Percentiles rank a stretch among this genome's conserved stretches.
Evolutionary conservation across 2,797 vertebrate species (phyloP).

Genomic region (Oryzias sinensis): DNA sequence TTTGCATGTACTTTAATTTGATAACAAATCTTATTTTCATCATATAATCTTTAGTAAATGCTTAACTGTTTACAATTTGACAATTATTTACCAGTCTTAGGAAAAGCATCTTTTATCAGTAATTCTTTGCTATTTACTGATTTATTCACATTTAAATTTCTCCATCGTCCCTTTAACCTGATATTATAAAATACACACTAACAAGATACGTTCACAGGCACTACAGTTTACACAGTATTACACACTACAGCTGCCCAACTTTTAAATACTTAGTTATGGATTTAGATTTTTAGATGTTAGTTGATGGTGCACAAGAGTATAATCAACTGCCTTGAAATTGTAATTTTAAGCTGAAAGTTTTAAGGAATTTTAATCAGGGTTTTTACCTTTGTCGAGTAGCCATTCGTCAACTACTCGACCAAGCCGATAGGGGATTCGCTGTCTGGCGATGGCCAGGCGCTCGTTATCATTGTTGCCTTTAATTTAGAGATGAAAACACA

Average conservation of each 20-base stretch:
- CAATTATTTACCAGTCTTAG: conserved; percentile 92
- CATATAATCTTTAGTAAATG: conserved; percentile 90
- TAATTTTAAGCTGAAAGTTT: conserved; percentile 84
- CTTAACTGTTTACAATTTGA: conserved; percentile 91
- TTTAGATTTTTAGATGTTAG: conserved; percentile 99
- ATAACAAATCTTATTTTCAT: conserved; percentile 74
- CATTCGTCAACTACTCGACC: conserved; percentile 99
- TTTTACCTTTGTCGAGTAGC: conserved; percentile 99
- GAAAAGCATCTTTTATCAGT: conserved; percentile 90
- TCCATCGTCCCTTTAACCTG: conserved; percentile 99
- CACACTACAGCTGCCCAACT: conserved; percentile 98
- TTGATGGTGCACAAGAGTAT: conserved; percentile 95
- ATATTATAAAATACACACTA: conserved; percentile 94
- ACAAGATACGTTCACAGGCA: conserved; percentile 79
- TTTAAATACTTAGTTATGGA: conserved; percentile 98
- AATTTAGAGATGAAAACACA: conserved; percentile 87
- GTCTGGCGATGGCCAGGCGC: conserved; percentile 99
- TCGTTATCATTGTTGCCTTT: conserved; percentile 99
- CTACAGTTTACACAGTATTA: conserved; percentile 99
- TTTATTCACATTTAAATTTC: conserved; percentile 98
- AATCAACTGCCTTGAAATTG: conserved; percentile 95
- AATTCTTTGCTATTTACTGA: conserved; percentile 88
- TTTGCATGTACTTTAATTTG: conserved; percentile 81
- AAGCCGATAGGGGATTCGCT: conserved; percentile 99
- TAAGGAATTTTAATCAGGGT: conserved; percentile 99